Conservation (phyloP, 2,113 vertebrate species). For the Psittacula cyanocephala region DNA sequence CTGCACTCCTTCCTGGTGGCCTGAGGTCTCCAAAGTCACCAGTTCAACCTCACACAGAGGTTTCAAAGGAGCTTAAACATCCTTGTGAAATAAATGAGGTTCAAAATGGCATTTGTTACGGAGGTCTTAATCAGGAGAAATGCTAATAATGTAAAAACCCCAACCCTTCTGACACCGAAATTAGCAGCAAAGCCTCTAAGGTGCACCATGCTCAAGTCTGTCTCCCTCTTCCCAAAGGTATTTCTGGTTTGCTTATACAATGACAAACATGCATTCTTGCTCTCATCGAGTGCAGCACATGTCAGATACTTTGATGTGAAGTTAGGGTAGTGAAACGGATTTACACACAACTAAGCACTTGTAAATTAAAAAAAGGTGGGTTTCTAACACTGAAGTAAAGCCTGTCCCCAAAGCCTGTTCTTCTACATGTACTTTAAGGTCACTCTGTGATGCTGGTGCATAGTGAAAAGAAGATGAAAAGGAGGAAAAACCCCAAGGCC, state of each 20-base stretch:
- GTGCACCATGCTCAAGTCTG: background rate
- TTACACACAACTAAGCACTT: background rate
- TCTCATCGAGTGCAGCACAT: background rate
- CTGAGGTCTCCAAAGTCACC: background rate
- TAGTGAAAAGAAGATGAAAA: background rate
- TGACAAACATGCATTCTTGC: background rate
- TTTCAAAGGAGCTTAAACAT: background rate
- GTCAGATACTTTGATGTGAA: constrained; percentile 28
- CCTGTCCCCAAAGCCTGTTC: background rate
- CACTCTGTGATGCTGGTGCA: background rate
- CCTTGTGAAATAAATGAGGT: background rate
- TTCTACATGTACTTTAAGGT: background rate
- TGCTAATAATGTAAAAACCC: background rate
- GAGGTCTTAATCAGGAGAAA: background rate
- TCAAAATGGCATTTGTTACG: background rate
- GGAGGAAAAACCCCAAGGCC: background rate
- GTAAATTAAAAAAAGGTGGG: constrained; percentile 7
- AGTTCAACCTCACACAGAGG: background rate
- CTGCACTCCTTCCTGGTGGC: background rate
- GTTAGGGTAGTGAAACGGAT: background rate
- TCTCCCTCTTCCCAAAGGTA: background rate
- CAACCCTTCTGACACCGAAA: background rate
- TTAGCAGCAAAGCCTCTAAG: background rate
- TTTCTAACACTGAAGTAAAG: constrained; percentile 4
- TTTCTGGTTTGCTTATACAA: background rate